Evolutionary conservation across 2,113 vertebrate species (phyloP).

Genomic region (Sceloporus tristichus): DNA sequence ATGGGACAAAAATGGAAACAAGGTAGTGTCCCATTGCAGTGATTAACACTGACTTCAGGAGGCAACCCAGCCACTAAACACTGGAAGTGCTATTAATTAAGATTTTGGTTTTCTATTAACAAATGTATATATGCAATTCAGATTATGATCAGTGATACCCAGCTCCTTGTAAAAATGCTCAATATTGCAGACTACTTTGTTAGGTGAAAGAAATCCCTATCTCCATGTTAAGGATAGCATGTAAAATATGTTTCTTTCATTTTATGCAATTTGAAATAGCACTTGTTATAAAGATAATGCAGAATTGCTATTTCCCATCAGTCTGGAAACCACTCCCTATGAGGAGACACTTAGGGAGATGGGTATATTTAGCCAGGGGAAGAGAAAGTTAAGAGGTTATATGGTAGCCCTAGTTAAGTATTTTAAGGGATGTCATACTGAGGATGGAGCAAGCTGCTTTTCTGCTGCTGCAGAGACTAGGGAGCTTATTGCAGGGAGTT

Average conservation of each 20-base stretch:
- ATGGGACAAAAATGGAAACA: neutral
- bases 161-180: neutral
- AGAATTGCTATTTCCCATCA: neutral
- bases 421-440: too few relatives aligned
- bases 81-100: conserved; percentile 4
- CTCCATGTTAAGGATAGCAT: too few relatives aligned
- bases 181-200: conserved; percentile 2
- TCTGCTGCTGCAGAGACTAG: too few relatives aligned
- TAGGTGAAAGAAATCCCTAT: neutral
- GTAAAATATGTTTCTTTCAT: neutral
- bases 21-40: conserved; percentile 11
- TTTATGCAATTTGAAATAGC: neutral
- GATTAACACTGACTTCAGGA: neutral
- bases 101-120: neutral
- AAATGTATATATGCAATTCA: neutral
- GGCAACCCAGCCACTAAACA: neutral
- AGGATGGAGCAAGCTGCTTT: too few relatives aligned
- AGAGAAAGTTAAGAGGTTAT: too few relatives aligned
- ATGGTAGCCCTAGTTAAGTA: too few relatives aligned
- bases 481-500: too few relatives aligned
- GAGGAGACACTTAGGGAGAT: too few relatives aligned
- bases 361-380: too few relatives aligned
- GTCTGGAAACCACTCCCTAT: too few relatives aligned
- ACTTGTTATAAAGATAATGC: neutral
- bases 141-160: neutral